These are phyloP conservation scores for Mycteria americana DNA, from an alignment of 2,797 vertebrate species.

Conservation along the genomic window DNA sequence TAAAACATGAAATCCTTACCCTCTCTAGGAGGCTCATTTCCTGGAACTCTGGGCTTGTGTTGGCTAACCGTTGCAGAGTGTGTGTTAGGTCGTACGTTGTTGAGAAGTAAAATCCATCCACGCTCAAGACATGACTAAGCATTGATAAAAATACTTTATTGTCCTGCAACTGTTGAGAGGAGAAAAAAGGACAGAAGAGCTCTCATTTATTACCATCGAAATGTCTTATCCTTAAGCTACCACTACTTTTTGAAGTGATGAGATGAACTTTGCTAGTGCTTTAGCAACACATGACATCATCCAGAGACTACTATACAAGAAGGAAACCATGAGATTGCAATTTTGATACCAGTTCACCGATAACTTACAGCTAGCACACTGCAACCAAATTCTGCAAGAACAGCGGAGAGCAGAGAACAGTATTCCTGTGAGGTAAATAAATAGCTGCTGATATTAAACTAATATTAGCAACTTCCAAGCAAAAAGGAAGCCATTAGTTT, in stretches of 20 bases:
- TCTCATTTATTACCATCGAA: background rate
- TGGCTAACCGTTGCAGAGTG: slow-evolving; percentile 89
- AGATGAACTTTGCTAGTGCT: background rate
- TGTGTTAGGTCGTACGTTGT: slow-evolving; percentile 93
- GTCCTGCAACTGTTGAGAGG: slow-evolving; percentile 88
- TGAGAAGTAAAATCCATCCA: slow-evolving; percentile 95
- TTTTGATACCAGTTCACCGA: background rate
- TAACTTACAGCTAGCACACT: background rate
- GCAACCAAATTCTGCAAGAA: background rate
- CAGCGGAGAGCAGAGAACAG: background rate
- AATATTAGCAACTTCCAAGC: background rate
- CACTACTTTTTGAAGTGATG: background rate
- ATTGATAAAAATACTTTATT: slow-evolving; percentile 93
- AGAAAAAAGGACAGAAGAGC: background rate
- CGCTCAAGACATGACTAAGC: slow-evolving; percentile 87
- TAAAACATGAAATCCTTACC: slow-evolving; percentile 74
- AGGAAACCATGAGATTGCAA: background rate
- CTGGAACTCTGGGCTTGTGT: slow-evolving; percentile 97
- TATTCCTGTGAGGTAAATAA: background rate
- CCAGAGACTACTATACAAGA: background rate
- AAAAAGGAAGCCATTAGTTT: background rate
- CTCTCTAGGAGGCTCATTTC: slow-evolving; percentile 97
- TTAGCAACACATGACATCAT: background rate
- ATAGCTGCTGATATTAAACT: background rate
- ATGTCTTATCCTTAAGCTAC: background rate